Evolutionary conservation across 2,888 invertebrate genomes (phyloP).

Genomic region (Sipha maydis): DNA sequence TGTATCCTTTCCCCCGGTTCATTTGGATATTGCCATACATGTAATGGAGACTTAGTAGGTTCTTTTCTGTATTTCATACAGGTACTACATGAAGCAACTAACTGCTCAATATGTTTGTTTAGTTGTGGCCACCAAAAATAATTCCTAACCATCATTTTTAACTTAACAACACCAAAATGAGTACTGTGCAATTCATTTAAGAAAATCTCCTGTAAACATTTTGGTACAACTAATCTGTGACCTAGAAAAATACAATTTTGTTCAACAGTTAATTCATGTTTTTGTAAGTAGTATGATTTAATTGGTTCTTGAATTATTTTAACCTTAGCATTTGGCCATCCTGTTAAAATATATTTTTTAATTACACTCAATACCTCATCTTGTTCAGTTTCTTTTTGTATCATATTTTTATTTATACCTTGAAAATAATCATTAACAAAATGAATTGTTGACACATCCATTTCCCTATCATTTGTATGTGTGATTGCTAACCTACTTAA

Average conservation of each 20-base stretch:
- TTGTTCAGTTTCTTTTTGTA: slow-evolving; percentile 30
- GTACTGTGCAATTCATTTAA: slow-evolving; percentile 52
- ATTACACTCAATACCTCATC: slow-evolving; percentile 20
- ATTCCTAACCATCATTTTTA: slow-evolving; percentile 53
- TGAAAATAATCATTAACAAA: slow-evolving; percentile 36
- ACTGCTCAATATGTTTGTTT: slow-evolving; percentile 64
- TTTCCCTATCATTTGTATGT: slow-evolving; percentile 18
- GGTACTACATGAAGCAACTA: slow-evolving; percentile 63
- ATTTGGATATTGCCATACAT: slow-evolving; percentile 64
- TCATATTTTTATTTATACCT: slow-evolving; percentile 26
- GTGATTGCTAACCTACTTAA: slow-evolving; percentile 22
- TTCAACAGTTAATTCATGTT: slow-evolving; percentile 31
- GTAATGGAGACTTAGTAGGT: slow-evolving; percentile 64
- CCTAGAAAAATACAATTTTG: slow-evolving; percentile 40
- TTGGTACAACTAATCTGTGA: slow-evolving; percentile 40
- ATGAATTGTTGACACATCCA: slow-evolving; percentile 19
- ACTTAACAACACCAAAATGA: slow-evolving; percentile 59
- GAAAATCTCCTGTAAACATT: slow-evolving; percentile 26
- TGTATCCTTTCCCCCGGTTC: slow-evolving; percentile 17
- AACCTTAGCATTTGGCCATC: slow-evolving; percentile 7
- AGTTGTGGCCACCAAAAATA: slow-evolving; percentile 65
- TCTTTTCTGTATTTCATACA: slow-evolving; percentile 57
- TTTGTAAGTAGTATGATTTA: slow-evolving; percentile 23
- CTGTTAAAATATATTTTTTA: slow-evolving; percentile 37
- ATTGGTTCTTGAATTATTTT: slow-evolving; percentile 11